Evolutionary conservation across 2,113 vertebrate species (phyloP), one percentile per base, ranked within the genome.

Genomic region (Nothoprocta pentlandii): DNA sequence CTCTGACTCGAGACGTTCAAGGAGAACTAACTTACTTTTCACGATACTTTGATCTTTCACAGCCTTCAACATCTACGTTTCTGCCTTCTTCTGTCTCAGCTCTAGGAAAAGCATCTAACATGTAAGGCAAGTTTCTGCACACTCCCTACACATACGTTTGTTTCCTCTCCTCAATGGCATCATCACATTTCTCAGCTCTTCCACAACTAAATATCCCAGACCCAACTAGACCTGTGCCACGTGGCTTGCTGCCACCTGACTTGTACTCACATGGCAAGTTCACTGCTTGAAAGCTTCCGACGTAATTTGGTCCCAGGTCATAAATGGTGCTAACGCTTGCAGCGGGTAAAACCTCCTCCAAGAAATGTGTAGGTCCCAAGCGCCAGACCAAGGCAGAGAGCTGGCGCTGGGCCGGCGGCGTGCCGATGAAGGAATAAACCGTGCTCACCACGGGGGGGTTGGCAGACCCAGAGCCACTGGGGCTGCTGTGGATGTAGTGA

Each of bases 361-460:
- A 97, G 96, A 99, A 99, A 94, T 99, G 99, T 0, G 99, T 99
- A 74, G 99, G 99, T 17, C 99, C 99, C 77, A 99, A 97, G 6
- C 99, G 99, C 99, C 99, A 99, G 74, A 99, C 98, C 76, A 99
- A 86, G 0, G 98, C 97, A 7, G 99, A 99, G 26, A 98, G 94
- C 95, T 99, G 99, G 51, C 99, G 98, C 82, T 99, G 99, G 1
- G 99, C 99, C 0, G 99, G 99, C 0, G 99, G 99, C 1, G 99
- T 99, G 41, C 99, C 99, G 2, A 99, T 61, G 32, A 99, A 99
- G 22, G 98, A 97, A 16, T 99, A 99, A 36, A 99, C 99, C 0
- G 99, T 99, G 97, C 99, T 99, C 61, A 99, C 97, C n/a, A 99
- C 98, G 0, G 99, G 99, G 0, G 99, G 98, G 42, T 99, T 99